Percentiles rank a stretch among this genome's conserved stretches.
These are phyloP conservation scores for Drosophila nigromelanica DNA, from an alignment of 1,140 invertebrate species.

Conservation along the genomic window DNA sequence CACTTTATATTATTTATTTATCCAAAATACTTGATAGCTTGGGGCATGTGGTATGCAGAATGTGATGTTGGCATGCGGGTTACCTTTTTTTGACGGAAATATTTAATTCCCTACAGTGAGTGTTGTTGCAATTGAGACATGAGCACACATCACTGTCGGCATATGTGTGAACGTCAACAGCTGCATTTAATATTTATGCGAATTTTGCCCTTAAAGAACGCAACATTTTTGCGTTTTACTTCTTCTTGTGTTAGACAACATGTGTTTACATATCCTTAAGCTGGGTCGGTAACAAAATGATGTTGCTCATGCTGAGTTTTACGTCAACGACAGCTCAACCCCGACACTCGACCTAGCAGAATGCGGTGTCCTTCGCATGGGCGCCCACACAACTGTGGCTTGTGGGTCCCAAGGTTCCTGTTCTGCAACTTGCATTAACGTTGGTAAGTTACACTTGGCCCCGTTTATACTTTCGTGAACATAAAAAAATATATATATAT, in stretches of 20 bases:
- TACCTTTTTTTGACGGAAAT: neutral
- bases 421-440: constrained; percentile 30
- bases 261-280: constrained; percentile 70
- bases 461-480: constrained; percentile 5
- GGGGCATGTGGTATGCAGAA: constrained; percentile 16
- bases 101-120: constrained; percentile 11
- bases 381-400: constrained; percentile 28
- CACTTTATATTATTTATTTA: constrained; percentile 46
- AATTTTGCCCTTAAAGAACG: constrained; percentile 15
- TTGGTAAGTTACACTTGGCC: constrained; percentile 44
- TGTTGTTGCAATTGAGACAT: constrained; percentile 3
- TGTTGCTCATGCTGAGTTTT: constrained; percentile 52
- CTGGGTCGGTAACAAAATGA: constrained; percentile 59
- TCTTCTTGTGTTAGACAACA: constrained; percentile 50
- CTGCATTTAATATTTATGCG: constrained; percentile 31
- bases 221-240: constrained; percentile 8
- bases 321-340: constrained; percentile 45
- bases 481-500: constrained; percentile 1
- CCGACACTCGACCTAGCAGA: constrained; percentile 20
- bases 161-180: constrained; percentile 3
- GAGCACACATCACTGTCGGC: constrained; percentile 1
- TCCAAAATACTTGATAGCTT: constrained; percentile 32
- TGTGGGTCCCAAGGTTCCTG: constrained; percentile 29
- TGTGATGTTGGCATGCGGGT: constrained; percentile 1
- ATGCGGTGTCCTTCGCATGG: constrained; percentile 55